These are phyloP conservation scores for Zaprionus vittiger DNA, from an alignment of 1,140 invertebrate species.

Conservation along the genomic window DNA sequence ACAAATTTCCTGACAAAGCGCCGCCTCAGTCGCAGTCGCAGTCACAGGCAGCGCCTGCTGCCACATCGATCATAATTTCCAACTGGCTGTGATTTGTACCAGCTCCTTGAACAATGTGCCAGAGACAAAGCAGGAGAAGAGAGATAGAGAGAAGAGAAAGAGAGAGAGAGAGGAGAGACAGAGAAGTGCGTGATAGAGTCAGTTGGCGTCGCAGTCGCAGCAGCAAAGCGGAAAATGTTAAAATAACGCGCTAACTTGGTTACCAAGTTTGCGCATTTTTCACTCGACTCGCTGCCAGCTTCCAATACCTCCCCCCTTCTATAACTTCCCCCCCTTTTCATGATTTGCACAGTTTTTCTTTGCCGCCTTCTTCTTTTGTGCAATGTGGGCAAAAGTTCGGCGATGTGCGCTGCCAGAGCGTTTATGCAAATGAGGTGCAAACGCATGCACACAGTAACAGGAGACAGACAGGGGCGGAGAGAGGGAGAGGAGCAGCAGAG, in stretches of 20 bases:
- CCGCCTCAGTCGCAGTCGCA: constrained; percentile 27
- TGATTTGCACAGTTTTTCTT: constrained; percentile 48
- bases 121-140: constrained; percentile 5
- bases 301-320: constrained; percentile 9
- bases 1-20: constrained; percentile 76
- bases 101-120: constrained; percentile 64
- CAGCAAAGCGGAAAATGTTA: constrained; percentile 79
- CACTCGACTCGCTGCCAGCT: constrained; percentile 65
- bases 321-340: background rate
- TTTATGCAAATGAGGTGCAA: constrained; percentile 82
- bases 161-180: constrained; percentile 7
- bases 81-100: constrained; percentile 77
- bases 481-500: background rate
- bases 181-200: constrained; percentile 4
- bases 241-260: constrained; percentile 83
- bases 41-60: constrained; percentile 33
- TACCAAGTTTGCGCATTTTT: constrained; percentile 83
- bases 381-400: constrained; percentile 80
- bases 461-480: constrained; percentile 16
- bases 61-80: constrained; percentile 80
- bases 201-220: constrained; percentile 23
- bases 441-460: constrained; percentile 66
- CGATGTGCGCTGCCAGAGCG: constrained; percentile 66
- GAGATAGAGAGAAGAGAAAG: background rate
- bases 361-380: constrained; percentile 60